Percentiles rank a stretch among this genome's conserved stretches.
Conservation (phyloP, 2,797 vertebrate species). For the Vespertilio murinus region DNA sequence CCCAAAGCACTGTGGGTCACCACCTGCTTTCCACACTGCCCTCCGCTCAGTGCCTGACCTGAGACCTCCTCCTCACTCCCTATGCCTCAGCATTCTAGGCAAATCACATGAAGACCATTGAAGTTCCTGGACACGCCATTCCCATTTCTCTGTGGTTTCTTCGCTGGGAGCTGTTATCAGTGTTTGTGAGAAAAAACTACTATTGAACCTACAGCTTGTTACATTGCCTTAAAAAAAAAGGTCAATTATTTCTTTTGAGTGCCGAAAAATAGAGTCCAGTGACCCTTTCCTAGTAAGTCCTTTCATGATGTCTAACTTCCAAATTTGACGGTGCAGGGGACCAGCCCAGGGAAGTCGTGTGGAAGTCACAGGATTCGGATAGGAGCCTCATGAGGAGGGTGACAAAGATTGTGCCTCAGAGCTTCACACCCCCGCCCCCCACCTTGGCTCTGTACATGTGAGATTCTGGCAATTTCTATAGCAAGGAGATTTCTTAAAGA, state of each 20-base stretch:
- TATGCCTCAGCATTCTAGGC: background rate
- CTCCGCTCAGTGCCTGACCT: background rate
- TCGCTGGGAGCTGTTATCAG: background rate
- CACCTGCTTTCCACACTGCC: background rate
- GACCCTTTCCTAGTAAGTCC: conserved; percentile 60
- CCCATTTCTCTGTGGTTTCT: background rate
- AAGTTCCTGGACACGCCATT: background rate
- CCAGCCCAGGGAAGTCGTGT: background rate
- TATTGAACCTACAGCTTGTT: conserved; percentile 45
- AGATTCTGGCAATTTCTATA: conserved; percentile 51
- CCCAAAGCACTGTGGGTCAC: background rate
- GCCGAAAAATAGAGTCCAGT: conserved; percentile 22
- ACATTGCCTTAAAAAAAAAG: conserved; percentile 44
- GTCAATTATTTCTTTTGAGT: conserved; percentile 44
- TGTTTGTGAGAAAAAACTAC: background rate
- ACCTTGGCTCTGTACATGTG: background rate
- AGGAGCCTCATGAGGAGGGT: background rate
- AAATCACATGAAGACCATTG: background rate
- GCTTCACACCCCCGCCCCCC: too few species aligned
- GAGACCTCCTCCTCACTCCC: background rate
- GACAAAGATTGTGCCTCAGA: conserved; percentile 32
- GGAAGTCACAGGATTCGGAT: conserved; percentile 36
- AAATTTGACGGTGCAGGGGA: conserved; percentile 57
- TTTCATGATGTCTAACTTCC: conserved; percentile 60
- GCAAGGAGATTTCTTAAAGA: conserved; percentile 73